Evolutionary conservation across 37 sponge, comb jelly and placozoan genomes (phyloP), one percentile per base, ranked within the genome.

Genomic region (Sycon ciliatum): DNA sequence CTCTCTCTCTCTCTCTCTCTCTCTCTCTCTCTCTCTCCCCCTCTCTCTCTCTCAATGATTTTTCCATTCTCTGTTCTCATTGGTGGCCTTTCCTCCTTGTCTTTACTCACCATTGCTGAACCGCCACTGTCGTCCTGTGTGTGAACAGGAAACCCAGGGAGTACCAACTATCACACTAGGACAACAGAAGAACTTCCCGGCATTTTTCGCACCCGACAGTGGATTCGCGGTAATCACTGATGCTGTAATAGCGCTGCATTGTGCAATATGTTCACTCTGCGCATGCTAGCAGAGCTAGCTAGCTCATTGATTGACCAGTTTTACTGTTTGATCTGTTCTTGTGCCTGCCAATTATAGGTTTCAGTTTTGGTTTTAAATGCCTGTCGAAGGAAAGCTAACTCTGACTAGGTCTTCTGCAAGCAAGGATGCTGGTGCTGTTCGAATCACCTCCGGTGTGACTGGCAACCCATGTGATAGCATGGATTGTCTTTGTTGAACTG

Each of bases 191-290:
- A 76, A 84, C 26, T 85, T 96, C 39, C 98, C 98, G 24, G 89
- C 87, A 13, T 96, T 96, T 76, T 96, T 89, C 70, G 79, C 98
- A 16, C 65, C 83, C 11, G 57, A 57, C 18, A 96, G 98, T 75
- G 98, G 98, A 7, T 34, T 74, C 52, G 32, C 79, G 38, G 82
- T 76, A 26, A 31, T 28, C 18, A 22, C 22, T 9, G 9, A 60
- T 7, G 63, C 16, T 60, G 24, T 7, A 9, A 23, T 24, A 28
- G 24, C 63, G 16, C 27, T 11, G 9, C 22, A 60, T 22, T 60
- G 63, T 28, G 63, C 63, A 9, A 60, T 22, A 18, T 18, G 7
- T 9, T 22, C 16, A 23, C 26, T 22, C n/a, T n/a, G n/a, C n/a
- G n/a, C n/a, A n/a, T n/a, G n/a, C n/a, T n/a, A n/a, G n/a, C n/a